Evolutionary conservation across 2,113 vertebrate genomes (phyloP).

Genomic region (Brevimyrus niger): DNA sequence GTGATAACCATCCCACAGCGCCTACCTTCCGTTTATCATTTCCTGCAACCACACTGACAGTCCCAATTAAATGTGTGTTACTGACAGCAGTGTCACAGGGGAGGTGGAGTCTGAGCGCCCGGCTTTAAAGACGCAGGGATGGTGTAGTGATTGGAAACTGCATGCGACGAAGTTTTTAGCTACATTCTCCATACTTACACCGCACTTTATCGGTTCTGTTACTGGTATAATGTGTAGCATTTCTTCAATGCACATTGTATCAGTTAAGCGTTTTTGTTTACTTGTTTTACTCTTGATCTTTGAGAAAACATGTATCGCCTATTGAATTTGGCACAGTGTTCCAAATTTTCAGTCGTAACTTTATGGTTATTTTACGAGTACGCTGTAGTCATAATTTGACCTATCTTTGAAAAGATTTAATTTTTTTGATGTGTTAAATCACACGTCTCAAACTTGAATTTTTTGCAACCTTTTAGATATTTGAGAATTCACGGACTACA

Average conservation of each 20-base stretch:
- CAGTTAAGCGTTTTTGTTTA: not conserved
- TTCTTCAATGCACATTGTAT: not conserved
- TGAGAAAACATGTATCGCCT: not conserved
- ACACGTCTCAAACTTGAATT: not conserved
- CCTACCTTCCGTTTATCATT: slow-evolving; percentile 53
- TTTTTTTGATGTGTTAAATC: not conserved
- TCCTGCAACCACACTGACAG: slow-evolving; percentile 58
- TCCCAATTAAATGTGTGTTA: slow-evolving; percentile 63
- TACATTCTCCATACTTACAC: not conserved
- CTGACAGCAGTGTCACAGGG: slow-evolving; percentile 53
- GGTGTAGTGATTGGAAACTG: not conserved
- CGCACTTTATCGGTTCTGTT: not conserved
- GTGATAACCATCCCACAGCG: slow-evolving; percentile 33
- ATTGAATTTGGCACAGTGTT: not conserved
- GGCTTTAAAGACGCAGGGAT: slow-evolving; percentile 58
- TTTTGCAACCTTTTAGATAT: not conserved
- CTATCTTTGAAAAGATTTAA: not conserved
- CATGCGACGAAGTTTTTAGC: not conserved
- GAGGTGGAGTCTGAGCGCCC: slow-evolving; percentile 38
- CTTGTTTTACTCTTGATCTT: not conserved
- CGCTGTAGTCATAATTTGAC: not conserved
- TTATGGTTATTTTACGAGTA: not conserved
- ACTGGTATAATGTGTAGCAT: not conserved
- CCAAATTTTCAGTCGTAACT: not conserved
- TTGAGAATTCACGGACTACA: not conserved